Evolutionary conservation across 1,140 invertebrate genomes (phyloP).

Genomic region (Cardiocondyla obscurior): DNA sequence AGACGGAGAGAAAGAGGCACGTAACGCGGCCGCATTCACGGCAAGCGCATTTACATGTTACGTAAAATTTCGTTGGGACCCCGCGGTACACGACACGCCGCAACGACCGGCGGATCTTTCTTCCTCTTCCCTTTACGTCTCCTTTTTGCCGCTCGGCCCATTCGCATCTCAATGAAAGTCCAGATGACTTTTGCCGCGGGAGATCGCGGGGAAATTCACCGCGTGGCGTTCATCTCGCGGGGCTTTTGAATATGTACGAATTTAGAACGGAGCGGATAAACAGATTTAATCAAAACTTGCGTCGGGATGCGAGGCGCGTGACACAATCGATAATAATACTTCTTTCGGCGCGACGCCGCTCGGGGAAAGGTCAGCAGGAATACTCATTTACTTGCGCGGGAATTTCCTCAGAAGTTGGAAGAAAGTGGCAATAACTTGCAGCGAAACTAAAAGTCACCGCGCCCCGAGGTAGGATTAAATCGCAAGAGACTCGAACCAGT

Average conservation of each 20-base stretch:
- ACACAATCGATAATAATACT: conserved; percentile 1
- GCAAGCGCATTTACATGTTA: conserved; percentile 55
- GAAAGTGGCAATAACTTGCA: not conserved
- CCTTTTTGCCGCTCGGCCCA: not conserved
- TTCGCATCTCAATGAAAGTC: conserved; percentile 25
- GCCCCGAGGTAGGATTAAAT: conserved; percentile 4
- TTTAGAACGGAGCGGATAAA: not conserved
- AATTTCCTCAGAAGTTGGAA: not conserved
- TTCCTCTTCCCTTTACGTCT: not conserved
- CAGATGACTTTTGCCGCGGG: conserved; percentile 8
- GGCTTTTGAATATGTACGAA: conserved; percentile 7
- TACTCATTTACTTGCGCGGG: not conserved
- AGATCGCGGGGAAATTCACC: not conserved
- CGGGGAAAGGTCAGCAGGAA: no score
- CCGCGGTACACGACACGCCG: conserved; percentile 16
- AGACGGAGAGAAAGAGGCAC: conserved; percentile 30
- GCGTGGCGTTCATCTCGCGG: not conserved
- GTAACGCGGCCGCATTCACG: conserved; percentile 45
- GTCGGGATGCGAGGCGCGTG: not conserved
- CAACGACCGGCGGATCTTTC: conserved; percentile 7
- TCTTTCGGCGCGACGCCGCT: not conserved
- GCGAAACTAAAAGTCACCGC: not conserved
- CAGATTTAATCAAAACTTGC: conserved; percentile 4
- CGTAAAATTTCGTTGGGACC: conserved; percentile 49
- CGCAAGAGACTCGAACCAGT: not conserved